Percentiles rank a stretch among this genome's conserved stretches.
Evolutionary conservation across 2,888 invertebrate species (phyloP).

Genomic region (Coleophora deauratella): DNA sequence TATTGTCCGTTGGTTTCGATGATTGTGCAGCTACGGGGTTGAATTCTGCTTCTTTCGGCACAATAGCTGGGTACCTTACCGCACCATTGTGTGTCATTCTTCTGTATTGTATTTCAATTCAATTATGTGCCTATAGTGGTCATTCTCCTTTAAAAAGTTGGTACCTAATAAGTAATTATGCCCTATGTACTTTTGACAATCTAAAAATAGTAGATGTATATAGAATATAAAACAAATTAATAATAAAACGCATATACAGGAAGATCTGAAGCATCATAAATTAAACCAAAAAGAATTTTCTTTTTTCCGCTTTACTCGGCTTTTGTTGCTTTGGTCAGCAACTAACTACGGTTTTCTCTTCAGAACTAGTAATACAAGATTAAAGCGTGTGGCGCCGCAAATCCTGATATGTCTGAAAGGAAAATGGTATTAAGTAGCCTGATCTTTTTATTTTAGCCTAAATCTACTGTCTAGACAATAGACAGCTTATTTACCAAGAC

Average conservation of each 20-base stretch:
- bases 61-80: background rate
- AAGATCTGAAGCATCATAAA: too few relatives aligned
- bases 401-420: constrained; percentile 27
- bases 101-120: too few relatives aligned
- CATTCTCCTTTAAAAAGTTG: too few relatives aligned
- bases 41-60: background rate
- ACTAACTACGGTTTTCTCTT: constrained; percentile 7
- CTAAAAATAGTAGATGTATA: too few relatives aligned
- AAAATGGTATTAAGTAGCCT: constrained; percentile 24
- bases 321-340: background rate
- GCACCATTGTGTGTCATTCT: too few relatives aligned
- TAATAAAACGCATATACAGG: too few relatives aligned
- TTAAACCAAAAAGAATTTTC: too few relatives aligned
- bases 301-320: too few relatives aligned
- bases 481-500: constrained; percentile 25
- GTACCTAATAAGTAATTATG: too few relatives aligned
- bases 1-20: constrained; percentile 28
- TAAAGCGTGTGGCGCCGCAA: constrained; percentile 31
- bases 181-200: too few relatives aligned
- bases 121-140: too few relatives aligned
- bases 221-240: too few relatives aligned
- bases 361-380: constrained; percentile 15
- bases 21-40: constrained; percentile 24
- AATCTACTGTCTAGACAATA: constrained; percentile 28
- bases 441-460: constrained; percentile 29